Base-by-base conservation (phyloP, 2,888 invertebrate genomes). In the Agrypnus murinus region DNA sequence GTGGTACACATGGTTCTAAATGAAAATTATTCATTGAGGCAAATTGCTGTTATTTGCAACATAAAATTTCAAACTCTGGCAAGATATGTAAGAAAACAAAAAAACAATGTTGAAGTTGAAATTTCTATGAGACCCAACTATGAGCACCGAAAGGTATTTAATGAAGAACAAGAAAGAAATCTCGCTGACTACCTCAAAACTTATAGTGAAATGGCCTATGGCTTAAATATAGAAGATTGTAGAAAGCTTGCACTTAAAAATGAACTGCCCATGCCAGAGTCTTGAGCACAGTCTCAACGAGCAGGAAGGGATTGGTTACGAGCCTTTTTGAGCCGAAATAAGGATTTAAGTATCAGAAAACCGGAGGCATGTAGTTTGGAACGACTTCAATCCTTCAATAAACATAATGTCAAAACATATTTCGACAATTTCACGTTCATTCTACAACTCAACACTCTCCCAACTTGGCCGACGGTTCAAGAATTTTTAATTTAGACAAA, bases 401-500 rank as follows among this genome's bases (percentile, higher is more conserved):
- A 65, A 53, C 59, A 38, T 65, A 78, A 78, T 66, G 74, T 79
- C 8, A 46, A 60, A 17, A 40, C 43, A 7, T 79, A 79, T 72
- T 75, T 67, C 48, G 19, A 17, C 15, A 66, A 66, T 48, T 66
- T 59, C 57, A 32, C 17, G 17, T 45, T 67, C 48, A 70, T 79
- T n/a, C n/a, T n/a, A n/a, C n/a, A 60, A 60, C 73, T 40, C 67
- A 72, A 57, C 66, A 58, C 60, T 46, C 55, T 66, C 67, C 71
- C 17, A 63, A 70, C 38, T 65, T 74, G 48, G 45, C 34, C 32
- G 50, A 77, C 48, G 65, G 45, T n/a, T 57, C 40, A 12, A 15
- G 73, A 63, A 75, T 79, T 40, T 79, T 65, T 58, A 77, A 79
- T 67, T 19, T 77, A 19, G 77, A 80, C 45, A 77, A 78, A 67